Evolutionary conservation across 1,140 invertebrate species (phyloP).

Genomic region (Heliconius eleuchia): DNA sequence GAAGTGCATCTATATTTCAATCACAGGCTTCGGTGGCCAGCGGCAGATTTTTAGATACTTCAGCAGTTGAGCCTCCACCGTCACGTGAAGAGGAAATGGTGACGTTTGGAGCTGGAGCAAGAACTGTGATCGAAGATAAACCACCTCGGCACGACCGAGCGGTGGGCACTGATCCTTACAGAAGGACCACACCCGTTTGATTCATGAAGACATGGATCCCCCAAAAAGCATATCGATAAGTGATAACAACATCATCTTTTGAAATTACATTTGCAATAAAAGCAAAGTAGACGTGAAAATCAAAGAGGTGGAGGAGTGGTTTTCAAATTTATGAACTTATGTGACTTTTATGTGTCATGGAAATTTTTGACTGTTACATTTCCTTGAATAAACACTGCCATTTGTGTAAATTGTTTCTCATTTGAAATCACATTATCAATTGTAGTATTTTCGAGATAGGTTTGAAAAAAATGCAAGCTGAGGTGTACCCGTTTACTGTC

Average conservation of each 20-base stretch:
- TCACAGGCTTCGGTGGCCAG: constrained; percentile 73
- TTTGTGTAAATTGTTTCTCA: constrained; percentile 58
- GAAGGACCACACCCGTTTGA: constrained; percentile 69
- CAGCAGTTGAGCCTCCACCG: constrained; percentile 68
- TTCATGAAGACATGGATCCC: constrained; percentile 52
- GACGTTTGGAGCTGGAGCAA: constrained; percentile 65
- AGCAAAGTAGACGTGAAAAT: no score
- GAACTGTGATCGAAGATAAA: constrained; percentile 48
- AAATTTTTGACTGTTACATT: no score
- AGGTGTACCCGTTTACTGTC: no score
- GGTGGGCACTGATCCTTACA: constrained; percentile 69
- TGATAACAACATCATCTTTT: constrained; percentile 56
- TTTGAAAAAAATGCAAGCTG: no score
- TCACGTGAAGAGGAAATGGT: constrained; percentile 73
- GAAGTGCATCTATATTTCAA: constrained; percentile 76
- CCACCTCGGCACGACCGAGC: constrained; percentile 65
- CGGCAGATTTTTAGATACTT: constrained; percentile 69
- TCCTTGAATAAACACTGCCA: constrained; percentile 79
- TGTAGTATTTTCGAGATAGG: no score
- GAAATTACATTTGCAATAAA: constrained; percentile 51
- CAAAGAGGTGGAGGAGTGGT: constrained; percentile 53
- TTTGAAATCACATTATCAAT: constrained; percentile 12
- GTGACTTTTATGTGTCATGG: no score
- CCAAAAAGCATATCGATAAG: constrained; percentile 77
- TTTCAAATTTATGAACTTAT: constrained; percentile 68